Evolutionary conservation across 2,113 vertebrate species (phyloP).

Genomic region (Mirounga angustirostris): DNA sequence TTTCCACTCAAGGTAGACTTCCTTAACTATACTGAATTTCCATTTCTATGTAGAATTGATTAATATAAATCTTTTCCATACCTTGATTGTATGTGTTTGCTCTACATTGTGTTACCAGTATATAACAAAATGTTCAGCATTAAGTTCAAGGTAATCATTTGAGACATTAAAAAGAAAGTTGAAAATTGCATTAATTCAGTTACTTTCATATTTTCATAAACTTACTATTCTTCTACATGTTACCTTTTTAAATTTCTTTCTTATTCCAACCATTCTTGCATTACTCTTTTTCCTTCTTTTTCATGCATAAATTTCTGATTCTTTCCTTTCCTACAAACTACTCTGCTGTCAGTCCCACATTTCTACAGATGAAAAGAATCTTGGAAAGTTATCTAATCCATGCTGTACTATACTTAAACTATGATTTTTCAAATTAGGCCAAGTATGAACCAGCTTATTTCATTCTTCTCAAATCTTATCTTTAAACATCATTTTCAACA

Average conservation of each 20-base stretch:
- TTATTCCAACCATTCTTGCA: not conserved
- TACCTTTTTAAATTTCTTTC: not conserved
- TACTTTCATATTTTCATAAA: not conserved
- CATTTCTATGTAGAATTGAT: not conserved
- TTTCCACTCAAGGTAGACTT: not conserved
- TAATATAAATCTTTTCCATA: not conserved
- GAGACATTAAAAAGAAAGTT: not conserved
- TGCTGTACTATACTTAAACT: not conserved
- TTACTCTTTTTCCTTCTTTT: slow-evolving; percentile 17
- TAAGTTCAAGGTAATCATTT: not conserved
- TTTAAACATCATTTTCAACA: not conserved
- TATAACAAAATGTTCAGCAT: not conserved
- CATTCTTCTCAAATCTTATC: not conserved
- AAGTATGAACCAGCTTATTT: slow-evolving; percentile 10
- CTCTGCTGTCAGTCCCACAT: not conserved
- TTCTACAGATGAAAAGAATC: not conserved
- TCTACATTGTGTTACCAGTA: not conserved
- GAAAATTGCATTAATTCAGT: not conserved
- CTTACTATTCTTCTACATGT: not conserved
- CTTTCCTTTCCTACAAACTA: not conserved
- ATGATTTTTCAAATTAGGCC: not conserved
- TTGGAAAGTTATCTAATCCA: slow-evolving; percentile 3
- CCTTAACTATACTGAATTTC: not conserved
- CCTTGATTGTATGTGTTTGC: not conserved
- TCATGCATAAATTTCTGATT: not conserved